A percentile compares a stretch with the other conserved stretches of the same genome.
Conservation (phyloP, 2,113 vertebrate genomes). For the Halichoerus grypus region DNA sequence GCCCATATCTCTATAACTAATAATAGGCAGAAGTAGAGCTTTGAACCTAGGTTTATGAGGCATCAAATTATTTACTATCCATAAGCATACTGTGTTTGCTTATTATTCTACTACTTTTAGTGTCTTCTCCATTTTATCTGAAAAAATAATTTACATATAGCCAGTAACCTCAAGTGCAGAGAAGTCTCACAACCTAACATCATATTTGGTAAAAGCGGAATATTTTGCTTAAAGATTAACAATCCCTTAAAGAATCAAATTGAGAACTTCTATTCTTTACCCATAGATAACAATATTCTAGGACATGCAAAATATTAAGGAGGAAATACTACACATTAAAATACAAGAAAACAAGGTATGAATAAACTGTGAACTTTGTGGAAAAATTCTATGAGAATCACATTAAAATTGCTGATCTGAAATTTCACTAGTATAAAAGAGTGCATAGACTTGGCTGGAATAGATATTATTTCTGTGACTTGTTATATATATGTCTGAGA, state of each 20-base stretch:
- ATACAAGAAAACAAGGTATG: not conserved
- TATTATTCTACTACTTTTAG: not conserved
- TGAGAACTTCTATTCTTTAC: not conserved
- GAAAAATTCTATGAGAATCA: not conserved
- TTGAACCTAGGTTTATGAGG: not conserved
- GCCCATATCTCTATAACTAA: not conserved
- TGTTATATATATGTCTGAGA: not conserved
- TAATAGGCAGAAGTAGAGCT: not conserved
- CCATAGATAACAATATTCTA: not conserved
- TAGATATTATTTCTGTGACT: not conserved
- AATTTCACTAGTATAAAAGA: not conserved
- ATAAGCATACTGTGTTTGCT: not conserved
- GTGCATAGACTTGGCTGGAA: not conserved
- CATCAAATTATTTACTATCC: not conserved
- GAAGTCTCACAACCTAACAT: not conserved
- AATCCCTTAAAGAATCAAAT: not conserved
- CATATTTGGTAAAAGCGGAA: not conserved
- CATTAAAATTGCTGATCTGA: not conserved
- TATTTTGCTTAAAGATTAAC: not conserved
- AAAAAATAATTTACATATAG: not conserved
- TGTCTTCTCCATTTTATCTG: not conserved
- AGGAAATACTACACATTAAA: not conserved
- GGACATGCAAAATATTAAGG: not conserved
- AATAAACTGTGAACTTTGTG: not conserved
- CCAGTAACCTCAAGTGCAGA: not conserved